phyloP scores from a whole-genome alignment of 1,140 invertebrate genomes.

The Drosophila lini region DNA sequence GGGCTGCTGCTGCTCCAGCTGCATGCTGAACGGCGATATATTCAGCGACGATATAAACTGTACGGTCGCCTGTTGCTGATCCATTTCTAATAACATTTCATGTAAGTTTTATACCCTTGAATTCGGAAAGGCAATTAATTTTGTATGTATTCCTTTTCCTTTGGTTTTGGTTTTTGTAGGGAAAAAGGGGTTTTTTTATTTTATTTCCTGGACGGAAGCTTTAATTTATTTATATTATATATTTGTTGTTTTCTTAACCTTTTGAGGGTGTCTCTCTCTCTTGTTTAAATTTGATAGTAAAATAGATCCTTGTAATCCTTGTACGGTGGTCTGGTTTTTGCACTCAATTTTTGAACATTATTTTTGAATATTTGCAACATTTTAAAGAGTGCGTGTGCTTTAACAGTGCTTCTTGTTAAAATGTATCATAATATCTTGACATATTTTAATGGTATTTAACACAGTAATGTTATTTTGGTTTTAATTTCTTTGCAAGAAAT shows the following conservation, averaged over 20 bases:
- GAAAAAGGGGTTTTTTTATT: background rate
- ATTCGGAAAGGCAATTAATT: slow-evolving; percentile 12
- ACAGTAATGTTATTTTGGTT: slow-evolving; percentile 19
- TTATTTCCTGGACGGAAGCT: slow-evolving; percentile 59
- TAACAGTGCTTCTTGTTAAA: slow-evolving; percentile 11
- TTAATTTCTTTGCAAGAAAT: slow-evolving; percentile 45
- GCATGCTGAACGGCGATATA: slow-evolving; percentile 92
- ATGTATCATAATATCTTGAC: slow-evolving; percentile 43
- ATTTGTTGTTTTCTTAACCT: slow-evolving; percentile 14
- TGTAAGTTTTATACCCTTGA: slow-evolving; percentile 45
- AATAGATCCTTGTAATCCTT: slow-evolving; percentile 35
- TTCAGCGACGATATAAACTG: slow-evolving; percentile 92
- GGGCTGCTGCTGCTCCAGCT: slow-evolving; percentile 88
- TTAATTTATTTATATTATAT: slow-evolving; percentile 18
- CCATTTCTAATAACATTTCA: slow-evolving; percentile 92
- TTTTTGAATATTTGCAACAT: slow-evolving; percentile 55
- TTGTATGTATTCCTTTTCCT: slow-evolving; percentile 3
- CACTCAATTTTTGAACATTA: slow-evolving; percentile 56
- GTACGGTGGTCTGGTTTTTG: slow-evolving; percentile 73
- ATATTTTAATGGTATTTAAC: slow-evolving; percentile 22
- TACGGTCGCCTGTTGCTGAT: slow-evolving; percentile 90
- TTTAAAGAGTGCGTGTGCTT: slow-evolving; percentile 37
- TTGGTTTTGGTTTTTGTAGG: background rate
- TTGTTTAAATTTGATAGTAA: slow-evolving; percentile 38
- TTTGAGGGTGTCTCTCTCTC: background rate